Conservation (phyloP, 2,113 vertebrate genomes). For the Chamaea fasciata region DNA sequence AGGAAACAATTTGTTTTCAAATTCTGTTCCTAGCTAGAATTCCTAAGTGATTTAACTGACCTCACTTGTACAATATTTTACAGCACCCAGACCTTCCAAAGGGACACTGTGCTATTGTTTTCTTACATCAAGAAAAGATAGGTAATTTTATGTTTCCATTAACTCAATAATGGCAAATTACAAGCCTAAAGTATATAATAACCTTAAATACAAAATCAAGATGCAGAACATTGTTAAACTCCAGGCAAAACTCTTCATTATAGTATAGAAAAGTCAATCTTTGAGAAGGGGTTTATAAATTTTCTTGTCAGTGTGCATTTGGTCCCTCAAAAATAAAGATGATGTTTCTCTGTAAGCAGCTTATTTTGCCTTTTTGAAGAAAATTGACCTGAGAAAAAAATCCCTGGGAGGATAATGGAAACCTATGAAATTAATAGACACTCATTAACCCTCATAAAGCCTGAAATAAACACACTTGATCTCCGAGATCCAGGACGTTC, state of each 20-base stretch:
- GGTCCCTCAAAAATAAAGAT: neutral
- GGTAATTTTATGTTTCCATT: neutral
- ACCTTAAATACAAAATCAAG: neutral
- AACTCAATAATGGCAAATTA: neutral
- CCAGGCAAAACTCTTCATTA: neutral
- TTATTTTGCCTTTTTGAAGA: neutral
- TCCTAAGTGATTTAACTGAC: neutral
- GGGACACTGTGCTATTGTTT: neutral
- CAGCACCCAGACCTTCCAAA: neutral
- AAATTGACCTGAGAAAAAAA: neutral
- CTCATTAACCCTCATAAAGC: neutral
- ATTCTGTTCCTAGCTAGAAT: neutral
- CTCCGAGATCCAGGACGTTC: neutral
- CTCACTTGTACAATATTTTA: neutral
- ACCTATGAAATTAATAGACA: neutral
- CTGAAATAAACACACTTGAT: neutral
- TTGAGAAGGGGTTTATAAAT: neutral
- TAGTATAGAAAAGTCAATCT: neutral
- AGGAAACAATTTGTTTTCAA: neutral
- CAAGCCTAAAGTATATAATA: neutral
- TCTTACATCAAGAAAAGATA: neutral
- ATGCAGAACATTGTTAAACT: neutral
- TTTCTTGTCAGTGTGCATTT: neutral
- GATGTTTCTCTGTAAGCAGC: neutral
- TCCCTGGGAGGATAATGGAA: neutral